A percentile compares a stretch with the other conserved stretches of the same genome.
phyloP scores from a whole-genome alignment of 1,140 invertebrate genomes.

The Andrena cerasifolii region DNA sequence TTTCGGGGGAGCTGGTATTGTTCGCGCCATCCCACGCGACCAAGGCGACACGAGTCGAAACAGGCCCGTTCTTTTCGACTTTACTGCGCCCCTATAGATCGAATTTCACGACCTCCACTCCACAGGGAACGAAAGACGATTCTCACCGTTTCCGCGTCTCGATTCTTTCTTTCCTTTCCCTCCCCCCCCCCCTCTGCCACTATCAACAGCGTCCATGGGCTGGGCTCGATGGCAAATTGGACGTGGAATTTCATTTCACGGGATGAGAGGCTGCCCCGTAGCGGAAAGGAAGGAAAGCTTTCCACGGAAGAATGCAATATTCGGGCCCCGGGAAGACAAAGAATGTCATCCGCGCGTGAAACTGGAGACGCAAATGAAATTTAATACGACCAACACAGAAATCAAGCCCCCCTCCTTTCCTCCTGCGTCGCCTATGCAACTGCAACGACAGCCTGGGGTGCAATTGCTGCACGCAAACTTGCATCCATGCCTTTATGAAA shows the following conservation, averaged over 20 bases:
- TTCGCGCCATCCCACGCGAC: conserved; percentile 38
- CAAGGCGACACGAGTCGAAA: conserved; percentile 29
- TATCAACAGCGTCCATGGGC: conserved; percentile 46
- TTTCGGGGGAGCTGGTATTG: conserved; percentile 34
- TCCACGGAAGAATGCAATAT: conserved; percentile 70
- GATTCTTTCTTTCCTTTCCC: conserved; percentile 34
- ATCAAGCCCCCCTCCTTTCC: conserved; percentile 51
- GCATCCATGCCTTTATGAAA: conserved; percentile 1
- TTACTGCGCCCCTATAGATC: conserved; percentile 45
- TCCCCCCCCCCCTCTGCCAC: too few relatives aligned
- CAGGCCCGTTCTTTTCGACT: conserved; percentile 48
- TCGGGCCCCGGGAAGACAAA: conserved; percentile 63
- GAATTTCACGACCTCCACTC: conserved; percentile 43
- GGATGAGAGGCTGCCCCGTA: conserved; percentile 61
- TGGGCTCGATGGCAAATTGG: conserved; percentile 67
- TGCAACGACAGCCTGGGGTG: not conserved
- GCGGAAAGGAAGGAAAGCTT: conserved; percentile 63
- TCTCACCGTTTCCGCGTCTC: not conserved
- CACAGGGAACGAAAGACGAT: conserved; percentile 26
- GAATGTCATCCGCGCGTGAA: conserved; percentile 69
- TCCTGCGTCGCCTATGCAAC: not conserved
- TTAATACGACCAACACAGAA: conserved; percentile 67
- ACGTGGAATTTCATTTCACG: conserved; percentile 71
- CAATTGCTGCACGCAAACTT: not conserved
- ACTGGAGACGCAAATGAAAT: conserved; percentile 71